Evolutionary conservation across 2,113 vertebrate genomes (phyloP).

Genomic region (Anser brachyrhynchus): DNA sequence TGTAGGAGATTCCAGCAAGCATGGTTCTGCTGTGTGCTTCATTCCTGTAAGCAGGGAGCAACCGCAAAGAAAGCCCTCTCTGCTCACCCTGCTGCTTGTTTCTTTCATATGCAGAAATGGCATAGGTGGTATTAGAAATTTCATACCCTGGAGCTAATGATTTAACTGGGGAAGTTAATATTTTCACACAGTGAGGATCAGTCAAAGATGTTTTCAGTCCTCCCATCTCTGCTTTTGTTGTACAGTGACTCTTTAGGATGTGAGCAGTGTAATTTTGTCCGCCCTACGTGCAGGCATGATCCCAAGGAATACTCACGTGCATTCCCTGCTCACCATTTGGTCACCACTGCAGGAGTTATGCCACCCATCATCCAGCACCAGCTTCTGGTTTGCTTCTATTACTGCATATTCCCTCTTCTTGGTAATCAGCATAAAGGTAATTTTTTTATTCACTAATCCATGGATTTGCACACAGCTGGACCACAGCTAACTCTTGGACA

Average conservation of each 20-base stretch:
- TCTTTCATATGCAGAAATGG: not conserved
- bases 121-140: not conserved
- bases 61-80: not conserved
- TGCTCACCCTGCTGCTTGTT: not conserved
- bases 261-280: not conserved
- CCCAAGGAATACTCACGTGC: accelerated
- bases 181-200: not conserved
- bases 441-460: not conserved
- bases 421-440: not conserved
- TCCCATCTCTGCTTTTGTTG: not conserved
- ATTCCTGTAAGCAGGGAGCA: not conserved
- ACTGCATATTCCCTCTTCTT: not conserved
- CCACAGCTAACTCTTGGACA: not conserved
- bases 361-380: not conserved
- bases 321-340: not conserved
- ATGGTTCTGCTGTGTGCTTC: not conserved
- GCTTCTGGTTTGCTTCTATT: not conserved
- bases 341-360: not conserved
- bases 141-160: not conserved
- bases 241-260: accelerated
- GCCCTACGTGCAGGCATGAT: not conserved
- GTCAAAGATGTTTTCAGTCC: not conserved
- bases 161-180: not conserved
- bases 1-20: not conserved
- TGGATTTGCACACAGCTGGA: not conserved